Base-by-base conservation (phyloP, 1,140 invertebrate genomes). In the Drosophila subobscura region DNA sequence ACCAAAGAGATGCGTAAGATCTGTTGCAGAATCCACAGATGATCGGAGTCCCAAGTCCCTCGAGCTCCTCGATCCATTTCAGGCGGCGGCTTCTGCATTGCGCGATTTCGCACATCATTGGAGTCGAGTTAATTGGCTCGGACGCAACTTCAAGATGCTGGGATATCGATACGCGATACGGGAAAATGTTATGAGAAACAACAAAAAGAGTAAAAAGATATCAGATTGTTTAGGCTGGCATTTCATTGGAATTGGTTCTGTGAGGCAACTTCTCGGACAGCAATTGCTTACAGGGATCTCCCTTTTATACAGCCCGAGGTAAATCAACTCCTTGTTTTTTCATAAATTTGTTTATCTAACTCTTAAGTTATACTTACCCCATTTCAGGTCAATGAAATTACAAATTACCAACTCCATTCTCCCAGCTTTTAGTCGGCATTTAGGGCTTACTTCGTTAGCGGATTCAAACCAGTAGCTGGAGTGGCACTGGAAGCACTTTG, bases 71-170 rank as follows among this genome's bases (percentile, higher is more conserved):
- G 20, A 27, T 60, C 25, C 23, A 25, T 41, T 65, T 25, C 55
- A 2, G 45, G 14, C 41, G 37, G 56, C 74, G 63, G 71, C 74
- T 75, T 63, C 59, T 67, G 72, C 55, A 41, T 77, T 86, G 73
- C 81, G 77, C 73, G 73, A 85, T 81, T 88, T 86, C 73, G 52
- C 78, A 72, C 74, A 58, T 86, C 77, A 83, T 68, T 88, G 77
- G 29, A 58, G 79, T 75, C 66, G 60, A 88, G 78, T 88, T 88
- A 88, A 86, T 86, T 86, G 81, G 80, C 68, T 79, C 42, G 78
- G 50, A 52, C 49, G 42, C 41, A 44, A 55, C 20, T 14, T 47
- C 23, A 57, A 76, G 52, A 72, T 61, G 41, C 7, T 49, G n/a
- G 27, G 57, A 54, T 61, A 72, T 52, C 10, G 56, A 71, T 52